Conservation (phyloP, 2,888 invertebrate species). For the Campopleginae sp. region DNA sequence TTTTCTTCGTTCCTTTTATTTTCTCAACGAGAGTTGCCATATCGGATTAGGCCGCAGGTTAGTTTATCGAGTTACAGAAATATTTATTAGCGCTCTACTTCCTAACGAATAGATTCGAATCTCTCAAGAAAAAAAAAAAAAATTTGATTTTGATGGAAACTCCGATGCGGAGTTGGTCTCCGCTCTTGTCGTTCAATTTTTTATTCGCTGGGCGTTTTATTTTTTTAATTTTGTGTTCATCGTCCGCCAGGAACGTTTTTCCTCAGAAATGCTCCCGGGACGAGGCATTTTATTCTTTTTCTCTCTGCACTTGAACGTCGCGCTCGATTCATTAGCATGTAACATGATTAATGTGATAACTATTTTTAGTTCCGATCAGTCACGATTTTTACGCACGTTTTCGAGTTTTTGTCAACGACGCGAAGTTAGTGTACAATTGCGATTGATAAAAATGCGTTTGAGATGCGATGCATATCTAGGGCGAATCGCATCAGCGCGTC, state of each 20-base stretch:
- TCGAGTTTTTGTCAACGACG: conserved; percentile 9
- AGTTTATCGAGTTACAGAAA: background rate
- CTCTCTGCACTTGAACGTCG: conserved; percentile 47
- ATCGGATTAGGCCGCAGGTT: background rate
- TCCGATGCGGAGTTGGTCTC: too few species aligned
- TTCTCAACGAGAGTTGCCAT: background rate
- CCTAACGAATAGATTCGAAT: background rate
- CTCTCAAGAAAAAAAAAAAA: background rate
- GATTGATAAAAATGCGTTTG: conserved; percentile 61
- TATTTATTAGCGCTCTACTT: background rate
- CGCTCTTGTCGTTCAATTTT: background rate
- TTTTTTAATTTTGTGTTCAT: background rate
- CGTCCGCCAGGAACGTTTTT: background rate
- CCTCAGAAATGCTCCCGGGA: background rate
- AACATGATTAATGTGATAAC: conserved; percentile 69
- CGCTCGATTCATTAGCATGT: conserved; percentile 37
- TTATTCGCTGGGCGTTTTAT: background rate
- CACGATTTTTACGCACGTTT: conserved; percentile 32
- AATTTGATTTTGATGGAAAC: background rate
- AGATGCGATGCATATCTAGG: conserved; percentile 38
- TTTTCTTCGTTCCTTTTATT: background rate
- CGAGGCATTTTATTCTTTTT: background rate
- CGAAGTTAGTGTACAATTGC: conserved; percentile 48
- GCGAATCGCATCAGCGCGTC: background rate
- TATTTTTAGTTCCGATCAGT: conserved; percentile 64